These are phyloP conservation scores for Teleogryllus oceanicus DNA, from an alignment of 2,888 invertebrate genomes.

Conservation along the genomic window DNA sequence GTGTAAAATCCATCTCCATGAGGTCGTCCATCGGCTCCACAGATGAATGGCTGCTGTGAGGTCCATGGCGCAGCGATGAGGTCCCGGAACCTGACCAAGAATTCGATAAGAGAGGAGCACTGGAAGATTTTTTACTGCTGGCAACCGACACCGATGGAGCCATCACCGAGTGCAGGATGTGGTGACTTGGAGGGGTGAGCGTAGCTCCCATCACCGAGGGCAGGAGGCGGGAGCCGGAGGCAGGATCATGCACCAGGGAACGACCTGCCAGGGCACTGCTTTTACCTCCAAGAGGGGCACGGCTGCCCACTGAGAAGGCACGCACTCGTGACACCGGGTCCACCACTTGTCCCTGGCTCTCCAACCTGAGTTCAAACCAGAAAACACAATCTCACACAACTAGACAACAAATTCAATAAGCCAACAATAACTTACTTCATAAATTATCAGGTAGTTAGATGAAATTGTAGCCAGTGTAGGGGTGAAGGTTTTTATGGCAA, in stretches of 20 bases:
- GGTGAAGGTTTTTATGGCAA: too few relatives aligned
- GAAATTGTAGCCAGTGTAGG: too few relatives aligned
- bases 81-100: constrained; percentile 44
- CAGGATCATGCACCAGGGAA: constrained; percentile 23
- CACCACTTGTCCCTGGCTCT: constrained; percentile 36
- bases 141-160: constrained; percentile 40
- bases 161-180: constrained; percentile 42
- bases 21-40: constrained; percentile 67
- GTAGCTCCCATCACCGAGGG: not conserved
- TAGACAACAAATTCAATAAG: too few relatives aligned
- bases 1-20: constrained; percentile 76
- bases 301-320: constrained; percentile 75
- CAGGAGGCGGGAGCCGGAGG: constrained; percentile 38
- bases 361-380: constrained; percentile 42
- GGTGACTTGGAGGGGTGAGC: constrained; percentile 39
- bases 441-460: too few relatives aligned
- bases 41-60: constrained; percentile 47
- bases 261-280: constrained; percentile 46
- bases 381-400: too few relatives aligned
- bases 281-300: constrained; percentile 44
- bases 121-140: constrained; percentile 48
- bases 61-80: constrained; percentile 37
- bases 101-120: constrained; percentile 63
- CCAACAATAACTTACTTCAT: too few relatives aligned
- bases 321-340: constrained; percentile 55